Percentiles rank a stretch among this genome's conserved stretches.
phyloP scores from a whole-genome alignment of 2,113 vertebrate genomes.

The Ascaphus truei region DNA sequence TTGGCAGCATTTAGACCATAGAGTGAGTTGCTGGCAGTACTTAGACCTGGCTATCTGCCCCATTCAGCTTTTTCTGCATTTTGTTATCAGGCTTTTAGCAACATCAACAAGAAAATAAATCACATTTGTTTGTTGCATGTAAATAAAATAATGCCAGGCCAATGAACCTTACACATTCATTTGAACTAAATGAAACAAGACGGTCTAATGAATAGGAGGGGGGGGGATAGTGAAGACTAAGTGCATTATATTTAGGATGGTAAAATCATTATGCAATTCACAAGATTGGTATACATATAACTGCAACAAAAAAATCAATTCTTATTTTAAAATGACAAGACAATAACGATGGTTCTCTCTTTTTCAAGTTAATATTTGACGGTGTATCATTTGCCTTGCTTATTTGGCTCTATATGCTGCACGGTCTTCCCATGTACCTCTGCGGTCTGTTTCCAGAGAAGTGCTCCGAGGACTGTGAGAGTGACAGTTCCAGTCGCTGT shows the following conservation, averaged over 20 bases:
- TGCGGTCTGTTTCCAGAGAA: too few species aligned
- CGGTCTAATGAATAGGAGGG: background rate
- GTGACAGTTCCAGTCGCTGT: too few species aligned
- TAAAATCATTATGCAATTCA: background rate
- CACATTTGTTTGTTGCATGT: constrained; percentile 5
- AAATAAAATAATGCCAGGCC: constrained; percentile 24
- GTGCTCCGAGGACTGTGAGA: too few species aligned
- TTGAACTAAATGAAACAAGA: constrained; percentile 16
- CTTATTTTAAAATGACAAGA: background rate
- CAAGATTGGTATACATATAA: background rate
- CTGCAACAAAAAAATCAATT: background rate
- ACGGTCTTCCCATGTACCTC: background rate
- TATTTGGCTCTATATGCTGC: background rate
- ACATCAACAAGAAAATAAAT: constrained; percentile 30
- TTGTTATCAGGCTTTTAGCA: constrained; percentile 21
- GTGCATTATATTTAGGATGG: background rate
- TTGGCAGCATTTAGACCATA: background rate
- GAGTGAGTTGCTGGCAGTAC: constrained; percentile 2
- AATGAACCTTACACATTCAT: constrained; percentile 6
- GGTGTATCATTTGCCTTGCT: background rate
- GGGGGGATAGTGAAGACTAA: background rate
- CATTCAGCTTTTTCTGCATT: background rate
- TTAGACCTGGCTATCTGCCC: constrained; percentile 1
- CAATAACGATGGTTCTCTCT: background rate
- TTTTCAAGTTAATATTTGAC: background rate